Evolutionary conservation across 2,888 invertebrate genomes (phyloP).

Genomic region (Taenaris catops): DNA sequence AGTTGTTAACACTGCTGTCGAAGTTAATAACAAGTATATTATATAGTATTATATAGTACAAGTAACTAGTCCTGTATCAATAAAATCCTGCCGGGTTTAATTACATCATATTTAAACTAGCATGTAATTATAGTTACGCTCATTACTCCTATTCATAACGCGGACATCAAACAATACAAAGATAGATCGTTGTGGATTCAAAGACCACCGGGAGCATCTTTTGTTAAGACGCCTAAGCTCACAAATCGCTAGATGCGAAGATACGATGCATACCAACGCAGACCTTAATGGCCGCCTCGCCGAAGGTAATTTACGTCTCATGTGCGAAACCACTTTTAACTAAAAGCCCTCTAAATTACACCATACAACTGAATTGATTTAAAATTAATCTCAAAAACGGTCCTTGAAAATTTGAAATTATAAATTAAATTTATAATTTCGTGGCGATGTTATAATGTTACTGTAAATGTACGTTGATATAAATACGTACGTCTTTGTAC

Average conservation of each 20-base stretch:
- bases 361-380: conserved; percentile 66
- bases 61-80: too few relatives aligned
- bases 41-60: too few relatives aligned
- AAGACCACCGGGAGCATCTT: conserved; percentile 70
- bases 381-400: conserved; percentile 55
- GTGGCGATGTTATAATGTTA: too few relatives aligned
- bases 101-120: conserved; percentile 11
- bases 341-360: conserved; percentile 75
- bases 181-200: conserved; percentile 49
- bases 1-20: too few relatives aligned
- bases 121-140: conserved; percentile 16
- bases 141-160: conserved; percentile 26
- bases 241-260: conserved; percentile 71
- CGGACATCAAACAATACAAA: conserved; percentile 45
- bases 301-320: conserved; percentile 73
- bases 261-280: conserved; percentile 69
- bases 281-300: conserved; percentile 66
- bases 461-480: too few relatives aligned
- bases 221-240: conserved; percentile 63
- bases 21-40: too few relatives aligned
- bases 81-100: conserved; percentile 1
- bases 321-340: conserved; percentile 75
- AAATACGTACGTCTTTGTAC: too few relatives aligned
- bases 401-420: conserved; percentile 29
- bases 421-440: conserved; percentile 13